Conservation (phyloP, 2,797 vertebrate species). For the Mallotus villosus region DNA sequence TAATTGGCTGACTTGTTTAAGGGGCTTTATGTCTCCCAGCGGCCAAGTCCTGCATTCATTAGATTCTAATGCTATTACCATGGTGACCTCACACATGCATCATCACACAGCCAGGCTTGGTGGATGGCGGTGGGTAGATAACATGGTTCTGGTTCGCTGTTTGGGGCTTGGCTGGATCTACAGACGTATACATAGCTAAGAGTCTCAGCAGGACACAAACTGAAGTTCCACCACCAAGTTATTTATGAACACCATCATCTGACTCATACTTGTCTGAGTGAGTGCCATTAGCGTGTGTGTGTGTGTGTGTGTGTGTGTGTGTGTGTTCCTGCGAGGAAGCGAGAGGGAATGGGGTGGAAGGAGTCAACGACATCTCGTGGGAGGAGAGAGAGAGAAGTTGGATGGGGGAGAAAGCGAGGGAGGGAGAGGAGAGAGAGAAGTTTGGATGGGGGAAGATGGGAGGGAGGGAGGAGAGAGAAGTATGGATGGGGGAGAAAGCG, state of each 20-base stretch:
- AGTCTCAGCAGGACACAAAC: neutral
- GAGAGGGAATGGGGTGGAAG: too few relatives aligned
- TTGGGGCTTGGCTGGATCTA: neutral
- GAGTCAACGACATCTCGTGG: neutral
- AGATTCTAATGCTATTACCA: constrained; percentile 1
- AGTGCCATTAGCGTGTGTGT: neutral
- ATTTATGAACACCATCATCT: neutral
- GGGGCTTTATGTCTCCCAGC: constrained; percentile 18
- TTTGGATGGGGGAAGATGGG: constrained; percentile 12
- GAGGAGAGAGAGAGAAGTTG: constrained; percentile 8
- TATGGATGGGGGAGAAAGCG: too few relatives aligned
- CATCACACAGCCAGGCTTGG: neutral
- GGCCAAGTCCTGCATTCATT: constrained; percentile 19
- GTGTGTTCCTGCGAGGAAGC: neutral
- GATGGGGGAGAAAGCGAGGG: constrained; percentile 1
- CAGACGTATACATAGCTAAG: neutral
- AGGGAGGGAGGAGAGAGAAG: too few relatives aligned
- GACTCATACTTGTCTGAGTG: neutral
- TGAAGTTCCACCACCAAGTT: neutral
- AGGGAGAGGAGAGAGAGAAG: constrained; percentile 20
- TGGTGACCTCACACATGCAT: constrained; percentile 5
- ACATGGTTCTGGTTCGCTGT: too few relatives aligned
- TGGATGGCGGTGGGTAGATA: too few relatives aligned
- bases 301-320: neutral
- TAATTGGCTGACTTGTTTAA: constrained; percentile 27